Evolutionary conservation across 2,113 vertebrate genomes (phyloP), one percentile per base, ranked within the genome.

Genomic region (Pseudorhombus dupliciocellatus): DNA sequence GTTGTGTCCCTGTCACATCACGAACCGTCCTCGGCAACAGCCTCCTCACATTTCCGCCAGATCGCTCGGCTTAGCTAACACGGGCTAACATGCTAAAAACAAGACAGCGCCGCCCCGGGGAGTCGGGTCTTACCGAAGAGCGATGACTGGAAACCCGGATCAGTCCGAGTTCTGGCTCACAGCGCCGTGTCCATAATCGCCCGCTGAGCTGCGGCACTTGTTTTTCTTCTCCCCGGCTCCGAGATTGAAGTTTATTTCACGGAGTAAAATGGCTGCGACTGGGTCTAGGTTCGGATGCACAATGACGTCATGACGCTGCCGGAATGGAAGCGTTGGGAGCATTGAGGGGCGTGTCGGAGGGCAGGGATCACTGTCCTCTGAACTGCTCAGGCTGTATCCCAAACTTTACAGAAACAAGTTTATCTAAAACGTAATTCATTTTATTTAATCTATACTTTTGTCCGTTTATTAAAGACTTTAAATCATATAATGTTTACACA

Each of bases 211-310:
- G 30, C 11, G 15, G 52, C 44, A 2, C 20, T 21, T 9, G 10
- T 14, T 40, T 22, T 37, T 73, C 75, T 65, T 64, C 50, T 71
- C 64, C 53, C 69, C 9, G 30, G 78, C 78, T 70, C n/a, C 53
- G 75, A 73, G 80, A 80, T 58, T 87, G 86, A 93, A 94, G 92
- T 93, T 93, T 93, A 90, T 91, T 85, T 89, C 67, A 54, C 88
- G 72, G 89, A 91, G 88, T 86, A 94, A 94, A 92, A 94, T 94
- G 94, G 94, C 94, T 90, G 93, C 93, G 86, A 90, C 83, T 87
- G 70, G 70, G 62, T 85, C 84, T 54, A 7, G 79, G 54, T 78
- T 80, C 62, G 68, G 91, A 85, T 91, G 88, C 81, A 77, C 73
- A 56, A 80, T 94, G 92, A 94, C 93, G 94, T 88, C 60, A 92